These are phyloP conservation scores for Drosophila bunnanda DNA, from an alignment of 2,888 invertebrate species.

Conservation along the genomic window DNA sequence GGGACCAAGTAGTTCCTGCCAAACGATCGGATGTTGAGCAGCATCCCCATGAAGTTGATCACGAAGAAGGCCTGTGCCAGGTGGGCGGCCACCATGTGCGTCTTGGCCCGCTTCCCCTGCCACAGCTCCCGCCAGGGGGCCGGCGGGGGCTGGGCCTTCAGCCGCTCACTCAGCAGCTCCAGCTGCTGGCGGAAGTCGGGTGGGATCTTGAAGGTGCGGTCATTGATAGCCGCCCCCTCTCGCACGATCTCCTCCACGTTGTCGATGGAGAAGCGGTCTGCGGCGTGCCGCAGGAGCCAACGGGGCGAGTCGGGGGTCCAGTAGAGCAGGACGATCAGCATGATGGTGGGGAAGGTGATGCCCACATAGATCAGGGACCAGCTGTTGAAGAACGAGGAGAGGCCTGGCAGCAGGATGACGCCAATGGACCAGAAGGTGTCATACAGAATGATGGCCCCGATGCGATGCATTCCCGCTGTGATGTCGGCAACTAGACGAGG, in stretches of 20 bases:
- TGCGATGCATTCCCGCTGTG: conserved; percentile 83
- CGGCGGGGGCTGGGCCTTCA: conserved; percentile 73
- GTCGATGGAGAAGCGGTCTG: conserved; percentile 71
- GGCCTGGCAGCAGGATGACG: conserved; percentile 84
- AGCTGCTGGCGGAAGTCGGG: conserved; percentile 81
- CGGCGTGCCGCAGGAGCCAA: conserved; percentile 83
- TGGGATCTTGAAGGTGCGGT: conserved; percentile 80
- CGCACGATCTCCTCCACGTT: conserved; percentile 82
- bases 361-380: conserved; percentile 85
- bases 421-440: conserved; percentile 85
- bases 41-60: conserved; percentile 85
- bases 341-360: conserved; percentile 84
- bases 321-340: conserved; percentile 82
- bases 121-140: conserved; percentile 82
- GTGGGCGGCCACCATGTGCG: conserved; percentile 82
- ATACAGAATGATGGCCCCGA: conserved; percentile 83
- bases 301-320: conserved; percentile 85
- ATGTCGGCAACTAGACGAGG: conserved; percentile 83
- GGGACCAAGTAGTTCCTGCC: conserved; percentile 83
- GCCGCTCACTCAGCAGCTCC: conserved; percentile 71
- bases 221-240: conserved; percentile 83
- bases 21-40: conserved; percentile 85
- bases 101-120: conserved; percentile 81
- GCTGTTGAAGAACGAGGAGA: conserved; percentile 82
- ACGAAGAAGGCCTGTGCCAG: conserved; percentile 83